phyloP scores from a whole-genome alignment of 2,797 vertebrate species.

The Hemitrygon akajei region DNA sequence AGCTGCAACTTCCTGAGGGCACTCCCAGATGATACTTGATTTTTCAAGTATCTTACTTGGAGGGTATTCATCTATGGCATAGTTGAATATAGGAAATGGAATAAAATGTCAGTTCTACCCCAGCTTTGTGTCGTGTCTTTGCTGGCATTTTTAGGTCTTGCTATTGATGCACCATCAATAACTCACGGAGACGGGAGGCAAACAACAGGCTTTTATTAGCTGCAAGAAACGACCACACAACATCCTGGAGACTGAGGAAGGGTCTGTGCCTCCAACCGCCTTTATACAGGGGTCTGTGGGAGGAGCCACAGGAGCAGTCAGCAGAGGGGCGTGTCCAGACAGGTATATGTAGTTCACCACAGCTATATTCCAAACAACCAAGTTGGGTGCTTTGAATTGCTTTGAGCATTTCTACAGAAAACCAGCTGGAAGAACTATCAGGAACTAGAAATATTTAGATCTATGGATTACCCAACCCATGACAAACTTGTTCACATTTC shows the following conservation, averaged over 20 bases:
- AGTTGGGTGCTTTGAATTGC: neutral
- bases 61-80: neutral
- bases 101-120: neutral
- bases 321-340: no score
- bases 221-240: no score
- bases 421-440: neutral
- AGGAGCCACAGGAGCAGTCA: no score
- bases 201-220: no score
- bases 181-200: no score
- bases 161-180: no score
- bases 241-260: no score
- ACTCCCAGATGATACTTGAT: slow-evolving; percentile 4
- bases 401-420: neutral
- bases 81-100: neutral
- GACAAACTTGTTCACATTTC: neutral
- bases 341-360: no score
- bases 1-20: neutral
- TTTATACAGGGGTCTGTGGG: no score
- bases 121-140: neutral
- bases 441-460: neutral
- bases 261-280: no score
- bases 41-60: neutral
- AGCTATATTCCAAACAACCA: neutral
- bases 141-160: neutral
- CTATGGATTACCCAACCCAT: neutral